Conservation (phyloP, 2,888 invertebrate genomes). For the Temnothorax rugatulus region DNA sequence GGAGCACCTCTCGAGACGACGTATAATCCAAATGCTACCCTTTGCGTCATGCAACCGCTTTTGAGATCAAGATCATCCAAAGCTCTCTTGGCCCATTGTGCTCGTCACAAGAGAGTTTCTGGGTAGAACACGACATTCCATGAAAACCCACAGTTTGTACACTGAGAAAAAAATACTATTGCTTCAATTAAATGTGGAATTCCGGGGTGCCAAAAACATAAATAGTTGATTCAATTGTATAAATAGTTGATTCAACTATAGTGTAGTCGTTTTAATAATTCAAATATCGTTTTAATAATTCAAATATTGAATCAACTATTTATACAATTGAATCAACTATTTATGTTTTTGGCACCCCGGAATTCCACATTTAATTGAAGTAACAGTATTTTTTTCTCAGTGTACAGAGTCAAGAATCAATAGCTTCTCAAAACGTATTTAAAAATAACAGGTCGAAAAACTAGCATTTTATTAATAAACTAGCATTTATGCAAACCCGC, state of each 20-base stretch:
- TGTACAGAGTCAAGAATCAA: constrained; percentile 19
- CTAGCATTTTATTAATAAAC: not conserved
- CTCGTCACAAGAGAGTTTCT: constrained; percentile 5
- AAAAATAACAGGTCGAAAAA: not conserved
- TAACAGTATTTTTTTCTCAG: too few relatives aligned
- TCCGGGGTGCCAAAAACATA: too few relatives aligned
- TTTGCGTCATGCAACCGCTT: constrained; percentile 62
- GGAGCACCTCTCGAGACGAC: constrained; percentile 71
- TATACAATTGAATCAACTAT: too few relatives aligned
- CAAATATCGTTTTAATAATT: too few relatives aligned
- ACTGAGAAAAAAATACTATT: too few relatives aligned
- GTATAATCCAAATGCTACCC: constrained; percentile 63
- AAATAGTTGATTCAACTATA: too few relatives aligned
- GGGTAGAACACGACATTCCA: not conserved
- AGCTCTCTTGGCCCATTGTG: constrained; percentile 6
- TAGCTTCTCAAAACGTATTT: not conserved
- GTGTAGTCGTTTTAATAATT: too few relatives aligned
- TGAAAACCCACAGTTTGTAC: constrained; percentile 8
- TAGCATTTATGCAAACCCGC: not conserved
- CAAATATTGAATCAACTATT: too few relatives aligned
- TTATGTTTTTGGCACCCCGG: too few relatives aligned
- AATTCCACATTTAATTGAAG: too few relatives aligned
- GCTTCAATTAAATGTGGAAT: too few relatives aligned
- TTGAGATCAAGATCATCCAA: constrained; percentile 51
- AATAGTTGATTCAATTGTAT: too few relatives aligned